Base-by-base conservation (phyloP, 2,113 vertebrate species). In the Gracilinanus agilis region DNA sequence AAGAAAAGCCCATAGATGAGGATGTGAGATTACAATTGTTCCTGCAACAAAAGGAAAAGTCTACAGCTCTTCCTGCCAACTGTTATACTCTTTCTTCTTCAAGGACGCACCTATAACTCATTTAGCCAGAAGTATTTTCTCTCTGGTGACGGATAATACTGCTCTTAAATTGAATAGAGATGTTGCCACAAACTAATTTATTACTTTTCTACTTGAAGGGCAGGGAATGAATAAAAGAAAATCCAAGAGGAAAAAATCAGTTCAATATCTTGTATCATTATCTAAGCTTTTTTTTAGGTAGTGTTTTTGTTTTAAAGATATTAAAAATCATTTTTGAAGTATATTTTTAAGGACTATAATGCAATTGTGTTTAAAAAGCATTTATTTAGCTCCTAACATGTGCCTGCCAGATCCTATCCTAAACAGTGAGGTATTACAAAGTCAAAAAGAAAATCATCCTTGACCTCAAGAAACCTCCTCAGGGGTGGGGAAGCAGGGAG, bases 11-110 rank as follows among this genome's bases (percentile, higher is more conserved):
- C 53, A 5, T 53, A 13, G 55, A 88, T 90, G 96, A 89, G 55
- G 3, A 58, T 44, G 55, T 44, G 19, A 27, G 5, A 90, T 53
- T 93, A n/a, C 9, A 94, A 49, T 56, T 95, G 58, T 12, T 88
- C 91, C 44, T 25, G 93, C 3, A 93, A 53, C 67, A 90, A 96
- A 96, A 61, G 44, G 56, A 90, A 83, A 95, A 94, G 92, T 94
- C 44, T 90, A 44, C 23, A 34, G 89, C 34, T 88, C 83, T 90
- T 94, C 34, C 34, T n/a, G 61, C 61, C 13, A 75, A 75, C 61
- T 67, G 61, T n/a, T 29, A 75, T 34, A n/a, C 61, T 75, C 61
- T 75, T n/a, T 67, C 61, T 75, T 27, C 61, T 75, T 75, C 61
- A 75, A 75, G 29, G 34, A n/a, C 61, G 29, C 61, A 75, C 61